Evolutionary conservation across 2,797 vertebrate species (phyloP), one percentile per base, ranked within the genome.

Genomic region (Acipenser oxyrinchus): DNA sequence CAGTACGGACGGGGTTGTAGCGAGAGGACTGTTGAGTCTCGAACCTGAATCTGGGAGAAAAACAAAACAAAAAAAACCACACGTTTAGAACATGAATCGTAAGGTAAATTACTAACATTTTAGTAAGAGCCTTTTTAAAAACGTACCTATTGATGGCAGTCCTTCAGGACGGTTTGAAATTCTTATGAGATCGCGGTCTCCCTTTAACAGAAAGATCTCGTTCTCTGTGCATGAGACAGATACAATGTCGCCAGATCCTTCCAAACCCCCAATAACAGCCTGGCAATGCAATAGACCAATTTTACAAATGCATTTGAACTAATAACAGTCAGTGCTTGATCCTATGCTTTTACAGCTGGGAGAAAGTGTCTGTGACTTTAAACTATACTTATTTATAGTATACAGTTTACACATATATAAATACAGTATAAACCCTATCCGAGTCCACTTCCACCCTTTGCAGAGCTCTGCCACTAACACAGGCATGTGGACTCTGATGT

Each of bases 171-270:
- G 86, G 80, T 82, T 94, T 48, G 96, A 94, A 67, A 99, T 90
- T 50, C 96, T 88, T 79, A 99, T 93, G 65, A 98, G 86, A 80
- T 98, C 93, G 79, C 95, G 81, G 72, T 98, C 95, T 74, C 95
- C 95, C 74, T 96, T 98, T 74, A 98, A 83, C 78, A 99, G 83
- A 77, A 98, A 99, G 79, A 99, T 96, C 82, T 99, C 96, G 64
- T 93, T 93, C 79, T 90, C 93, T 68, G 94, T 94, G 79, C 93
- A 96, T 2, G 95, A 95, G 70, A 99, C 94, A 6, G 93, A 96
- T 9, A 99, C 94, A 2, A 99, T 96, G 81, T 97, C 95, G 69
- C 95, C 95, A 0, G 85, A 85, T 76, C 91, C 94, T 85, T 99
- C 96, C 83, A 99, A 80, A 1, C 92, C 92, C 51, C 95, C 96